Evolutionary conservation across 2,888 invertebrate genomes (phyloP), one percentile per base, ranked within the genome.

Genomic region (Aethes cnicana): DNA sequence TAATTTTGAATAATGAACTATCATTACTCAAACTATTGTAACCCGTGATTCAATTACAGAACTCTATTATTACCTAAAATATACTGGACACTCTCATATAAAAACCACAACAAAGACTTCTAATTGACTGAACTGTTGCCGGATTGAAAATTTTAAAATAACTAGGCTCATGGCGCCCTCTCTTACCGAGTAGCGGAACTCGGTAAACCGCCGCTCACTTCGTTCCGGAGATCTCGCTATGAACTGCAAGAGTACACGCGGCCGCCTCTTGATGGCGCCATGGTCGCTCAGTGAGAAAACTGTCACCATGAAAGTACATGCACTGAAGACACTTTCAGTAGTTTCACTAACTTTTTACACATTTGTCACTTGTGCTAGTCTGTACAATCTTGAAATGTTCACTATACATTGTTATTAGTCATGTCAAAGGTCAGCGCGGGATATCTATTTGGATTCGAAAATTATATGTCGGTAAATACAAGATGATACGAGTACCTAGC

Each of bases 241-340:
- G 59, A 78, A 87, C 55, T 81, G 86, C 61, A 90, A 66, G 62
- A 90, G 71, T 83, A 90, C 90, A 48, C 88, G 84, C 39, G 91
- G 91, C 77, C 85, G 85, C 84, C 89, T 89, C 87, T 87, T 87
- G 86, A 86, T 77, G 92, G 89, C 84, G 89, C 88, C 90, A 87
- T 90, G 81, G 28, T 92, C 91, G 75, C 89, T 90, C 68, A 92
- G 83, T 56, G 92, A 84, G 75, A 93, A 92, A 84, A 93, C 92
- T 84, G 93, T 92, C 88, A 93, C 93, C 93, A 93, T 93, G 72
- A 75, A 83, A 78, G 76, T 71, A 75, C 87, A 87, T 87, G 74
- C 75, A 84, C 52, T 33, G 37, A 76, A 70, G 48, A 59, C 62
- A 54, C 64, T 65, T 62, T 63, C 49, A 50, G 48, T 56, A 55